Base-by-base conservation (phyloP, 2,888 invertebrate species). In the Nomada ruficornis region DNA sequence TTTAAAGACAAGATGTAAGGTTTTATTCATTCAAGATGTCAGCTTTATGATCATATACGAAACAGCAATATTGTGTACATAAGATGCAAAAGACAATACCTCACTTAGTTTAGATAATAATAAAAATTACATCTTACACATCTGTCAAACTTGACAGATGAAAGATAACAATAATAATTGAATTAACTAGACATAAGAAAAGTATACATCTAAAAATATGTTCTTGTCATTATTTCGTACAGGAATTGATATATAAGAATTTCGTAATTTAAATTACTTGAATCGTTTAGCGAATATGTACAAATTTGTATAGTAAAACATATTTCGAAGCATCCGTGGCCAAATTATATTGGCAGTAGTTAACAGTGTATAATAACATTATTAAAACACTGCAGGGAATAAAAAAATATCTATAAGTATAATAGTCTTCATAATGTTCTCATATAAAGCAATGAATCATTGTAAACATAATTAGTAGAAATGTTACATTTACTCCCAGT, bases 171-270 rank as follows among this genome's bases (percentile, higher is more conserved):
- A 83, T 79, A 77, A 65, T 79, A 65, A 77, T 68, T 44, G 36
- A 23, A 62, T 77, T 80, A 81, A 50, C 42, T 85, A 76, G 55
- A 63, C 75, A 47, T 54, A 72, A 69, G 20, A 85, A 80, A 80
- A 80, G 76, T 65, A 62, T 75, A 78, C 54, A 80, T 65, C 50
- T 83, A 86, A 86, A 85, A 85, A 78, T 75, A 80, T 60, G 57
- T 65, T 77, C 65, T 80, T 68, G 62, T 54, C 44, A 52, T 63
- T 75, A 63, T 83, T 78, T 59, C 65, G 44, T 69, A 71, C 50
- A 59, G 29, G 64, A 60, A 69, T 69, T 47, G 10, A 79, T 74
- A 60, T 29, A 55, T 71, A 68, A 70, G 65, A 76, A 73, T 74
- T 65, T 81, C 50, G 52, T 54, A 47, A 60, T 67, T 82, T 62